Evolutionary conservation across 2,113 vertebrate species (phyloP), one percentile per base, ranked within the genome.

Genomic region (Caracal caracal): DNA sequence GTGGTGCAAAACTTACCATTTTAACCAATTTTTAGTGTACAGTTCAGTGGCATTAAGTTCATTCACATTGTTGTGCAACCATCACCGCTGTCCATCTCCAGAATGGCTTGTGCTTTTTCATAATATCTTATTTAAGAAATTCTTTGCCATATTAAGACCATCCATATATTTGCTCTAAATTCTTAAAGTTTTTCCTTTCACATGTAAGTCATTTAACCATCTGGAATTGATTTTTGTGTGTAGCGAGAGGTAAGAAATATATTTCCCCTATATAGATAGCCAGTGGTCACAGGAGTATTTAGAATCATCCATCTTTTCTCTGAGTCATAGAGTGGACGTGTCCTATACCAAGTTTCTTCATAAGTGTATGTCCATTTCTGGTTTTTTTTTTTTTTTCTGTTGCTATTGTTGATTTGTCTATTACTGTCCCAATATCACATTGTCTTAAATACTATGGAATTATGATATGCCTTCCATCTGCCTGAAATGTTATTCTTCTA

Each of bases 161-260:
- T 49, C n/a, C 47, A 49, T 63, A 35, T 35, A 78, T 89, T 90
- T 90, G 12, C 73, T 63, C 56, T 84, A 87, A 90, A 83, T 80
- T 93, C 68, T 88, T 73, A n/a, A 68, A 73, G 37, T 84, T 88
- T 88, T 68, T 28, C 24, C 63, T 79, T 87, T 93, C 49, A 80
- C 35, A 66, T 15, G 33, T 88, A 56, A 88, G 33, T 47, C 53
- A 56, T 82, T 63, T 82, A 88, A 24, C 53, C n/a, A 53, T 47
- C 75, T 93, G 75, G 40, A 76, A 70, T 70, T 82, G 40, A 53
- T 53, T 66, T 96, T 59, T 70, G 15, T 85, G 2, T 87, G 20
- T 22, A 53, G n/a, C 10, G 9, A 43, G 30, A 70, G n/a, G 13
- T 53, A 88, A 79, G 47, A 63, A 80, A 40, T 37, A 65, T 22